A percentile compares a stretch with the other conserved stretches of the same genome.
Evolutionary conservation across 2,797 vertebrate species (phyloP).

Genomic region (Bothrops alternatus): DNA sequence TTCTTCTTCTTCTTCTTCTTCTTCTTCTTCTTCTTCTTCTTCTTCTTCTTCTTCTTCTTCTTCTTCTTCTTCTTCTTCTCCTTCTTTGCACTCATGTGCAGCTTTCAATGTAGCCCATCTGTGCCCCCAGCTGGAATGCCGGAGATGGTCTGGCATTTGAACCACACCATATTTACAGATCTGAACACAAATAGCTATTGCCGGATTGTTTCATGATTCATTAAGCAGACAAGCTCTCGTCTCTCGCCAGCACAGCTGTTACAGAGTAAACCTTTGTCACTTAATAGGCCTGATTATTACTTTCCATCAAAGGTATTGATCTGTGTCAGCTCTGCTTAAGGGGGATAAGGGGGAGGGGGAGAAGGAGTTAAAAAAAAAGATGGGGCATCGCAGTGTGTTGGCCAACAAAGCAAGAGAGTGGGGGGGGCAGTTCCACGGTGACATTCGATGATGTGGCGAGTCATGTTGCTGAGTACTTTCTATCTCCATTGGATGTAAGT

Average conservation of each 20-base stretch:
- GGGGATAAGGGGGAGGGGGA: constrained; percentile 69
- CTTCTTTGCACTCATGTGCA: constrained; percentile 77
- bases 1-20: too few species aligned
- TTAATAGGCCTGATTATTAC: constrained; percentile 99
- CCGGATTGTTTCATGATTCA: constrained; percentile 99
- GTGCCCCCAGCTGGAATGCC: constrained; percentile 99
- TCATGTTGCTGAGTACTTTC: constrained; percentile 36
- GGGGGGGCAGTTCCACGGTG: not conserved
- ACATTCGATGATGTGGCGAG: constrained; percentile 23
- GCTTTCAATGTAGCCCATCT: constrained; percentile 99
- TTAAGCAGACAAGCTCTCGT: constrained; percentile 99
- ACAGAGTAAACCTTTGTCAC: constrained; percentile 99
- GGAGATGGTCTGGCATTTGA: constrained; percentile 99
- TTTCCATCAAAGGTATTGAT: constrained; percentile 99
- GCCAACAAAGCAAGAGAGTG: constrained; percentile 53
- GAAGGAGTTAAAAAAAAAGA: not conserved
- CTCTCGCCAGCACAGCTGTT: constrained; percentile 99
- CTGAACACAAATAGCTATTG: constrained; percentile 99
- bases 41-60: too few species aligned
- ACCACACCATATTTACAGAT: constrained; percentile 99
- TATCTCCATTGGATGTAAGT: constrained; percentile 44
- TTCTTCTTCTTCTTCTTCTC: too few species aligned
- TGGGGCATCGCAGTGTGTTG: constrained; percentile 56
- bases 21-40: too few species aligned
- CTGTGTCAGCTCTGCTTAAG: constrained; percentile 89